Conservation (phyloP, 2,888 invertebrate genomes). For the Camponotus fellah region DNA sequence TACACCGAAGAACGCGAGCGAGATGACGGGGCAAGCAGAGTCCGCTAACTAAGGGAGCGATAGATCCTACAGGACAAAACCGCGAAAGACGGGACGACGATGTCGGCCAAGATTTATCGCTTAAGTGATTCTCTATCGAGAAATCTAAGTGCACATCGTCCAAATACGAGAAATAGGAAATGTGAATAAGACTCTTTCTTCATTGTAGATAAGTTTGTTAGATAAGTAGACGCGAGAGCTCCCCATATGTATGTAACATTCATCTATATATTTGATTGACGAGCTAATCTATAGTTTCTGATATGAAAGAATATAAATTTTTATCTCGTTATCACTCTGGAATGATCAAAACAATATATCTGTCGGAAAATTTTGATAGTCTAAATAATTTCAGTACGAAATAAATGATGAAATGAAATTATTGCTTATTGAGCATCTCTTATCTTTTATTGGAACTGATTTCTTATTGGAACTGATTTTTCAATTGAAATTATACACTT, state of each 20-base stretch:
- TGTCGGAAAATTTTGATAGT: slow-evolving; percentile 4
- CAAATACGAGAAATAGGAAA: background rate
- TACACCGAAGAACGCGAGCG: slow-evolving; percentile 50
- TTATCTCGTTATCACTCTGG: background rate
- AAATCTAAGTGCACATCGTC: slow-evolving; percentile 46
- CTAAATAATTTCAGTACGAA: background rate
- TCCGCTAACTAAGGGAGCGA: slow-evolving; percentile 75
- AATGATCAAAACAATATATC: slow-evolving; percentile 2
- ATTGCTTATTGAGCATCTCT: slow-evolving; percentile 1
- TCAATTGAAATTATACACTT: background rate
- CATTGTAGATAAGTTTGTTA: slow-evolving; percentile 59
- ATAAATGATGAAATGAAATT: slow-evolving; percentile 6
- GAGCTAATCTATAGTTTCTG: background rate
- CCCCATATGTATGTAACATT: slow-evolving; percentile 33
- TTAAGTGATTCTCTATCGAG: slow-evolving; percentile 63
- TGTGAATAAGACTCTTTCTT: slow-evolving; percentile 52
- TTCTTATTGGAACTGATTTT: background rate
- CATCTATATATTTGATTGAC: background rate
- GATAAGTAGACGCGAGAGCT: slow-evolving; percentile 54
- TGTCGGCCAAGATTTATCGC: slow-evolving; percentile 79
- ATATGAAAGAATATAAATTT: slow-evolving; percentile 6
- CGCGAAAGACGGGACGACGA: slow-evolving; percentile 80
- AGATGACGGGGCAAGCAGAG: slow-evolving; percentile 63
- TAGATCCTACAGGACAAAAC: slow-evolving; percentile 81
- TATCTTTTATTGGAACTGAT: slow-evolving; percentile 10